Evolutionary conservation across 2,888 invertebrate genomes (phyloP), one percentile per base, ranked within the genome.

Genomic region (Heliconius erato): DNA sequence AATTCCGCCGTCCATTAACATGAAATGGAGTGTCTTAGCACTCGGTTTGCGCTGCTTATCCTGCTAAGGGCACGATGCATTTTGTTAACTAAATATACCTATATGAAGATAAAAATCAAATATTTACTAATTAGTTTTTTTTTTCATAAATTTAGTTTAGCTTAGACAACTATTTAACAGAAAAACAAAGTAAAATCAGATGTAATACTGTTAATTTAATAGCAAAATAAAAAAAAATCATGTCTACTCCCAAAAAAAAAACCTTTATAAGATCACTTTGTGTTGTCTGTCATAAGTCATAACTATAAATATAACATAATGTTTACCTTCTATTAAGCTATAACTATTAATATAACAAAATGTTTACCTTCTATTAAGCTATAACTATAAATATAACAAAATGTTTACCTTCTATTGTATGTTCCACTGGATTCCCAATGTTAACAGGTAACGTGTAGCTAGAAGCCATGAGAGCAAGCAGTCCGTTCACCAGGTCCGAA

Each of bases 351-450:
- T 54, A 54, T 9, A 3, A 54, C 23, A 54, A 54, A 65, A 65
- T 35, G 2, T 23, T 80, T 86, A 98, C 98, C 98, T 96, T 98
- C 97, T 88, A 99, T 99, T 3, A n/a, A n/a, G n/a, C n/a, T n/a
- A 23, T 7, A 19, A 23, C 54, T 54, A 23, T 54, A 9, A 54
- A 54, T 54, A 54, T 9, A 3, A 54, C 23, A 54, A 54, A 65
- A 65, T 35, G 2, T 23, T 80, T 86, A 98, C 98, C 98, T 96
- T 98, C 97, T 88, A 99, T 99, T 3, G 99, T 98, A 92, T 99
- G 98, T 93, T 99, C 99, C 69, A 99, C 99, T 0, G 99, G 99
- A 95, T 99, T 99, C 68, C 99, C 99, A 84, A 99, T 95, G 94
- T 99, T 99, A 3, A 99, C 97, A 11, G 99, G 99, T 87, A 97